Percentiles rank a stretch among this genome's conserved stretches.
Conservation (phyloP, 2,797 vertebrate species). For the Oreochromis grahami region DNA sequence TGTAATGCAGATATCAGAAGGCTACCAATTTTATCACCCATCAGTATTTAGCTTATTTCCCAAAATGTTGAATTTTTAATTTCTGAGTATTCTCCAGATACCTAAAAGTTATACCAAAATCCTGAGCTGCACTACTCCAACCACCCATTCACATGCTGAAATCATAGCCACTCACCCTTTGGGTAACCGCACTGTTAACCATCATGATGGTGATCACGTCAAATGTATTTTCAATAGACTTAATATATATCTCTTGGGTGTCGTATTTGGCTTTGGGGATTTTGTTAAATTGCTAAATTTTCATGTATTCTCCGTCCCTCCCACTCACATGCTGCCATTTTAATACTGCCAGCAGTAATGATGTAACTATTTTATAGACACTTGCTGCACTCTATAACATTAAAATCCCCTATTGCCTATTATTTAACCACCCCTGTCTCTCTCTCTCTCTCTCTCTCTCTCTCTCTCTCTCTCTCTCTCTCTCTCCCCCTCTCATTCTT, state of each 20-base stretch:
- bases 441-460: constrained; percentile 60
- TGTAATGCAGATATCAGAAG: neutral
- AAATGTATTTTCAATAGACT: neutral
- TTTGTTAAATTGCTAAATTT: constrained; percentile 11
- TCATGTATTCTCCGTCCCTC: constrained; percentile 28
- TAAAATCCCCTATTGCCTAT: constrained; percentile 44
- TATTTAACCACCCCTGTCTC: constrained; percentile 46
- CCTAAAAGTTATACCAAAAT: neutral
- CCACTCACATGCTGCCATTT: constrained; percentile 40
- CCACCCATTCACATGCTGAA: neutral
- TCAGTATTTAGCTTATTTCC: neutral
- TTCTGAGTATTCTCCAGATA: neutral
- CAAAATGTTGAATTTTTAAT: neutral
- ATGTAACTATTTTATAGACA: constrained; percentile 49
- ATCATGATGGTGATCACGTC: neutral
- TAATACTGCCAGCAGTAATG: constrained; percentile 27
- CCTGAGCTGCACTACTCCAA: neutral
- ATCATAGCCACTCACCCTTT: neutral
- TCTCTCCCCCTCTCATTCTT: constrained; percentile 48
- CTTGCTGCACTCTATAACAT: constrained; percentile 58
- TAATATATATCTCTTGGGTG: constrained; percentile 1
- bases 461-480: too few species aligned
- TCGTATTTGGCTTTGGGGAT: constrained; percentile 3
- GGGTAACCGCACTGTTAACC: neutral
- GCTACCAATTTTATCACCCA: neutral